Conservation (phyloP, 2,797 vertebrate genomes). For the Limosa lapponica region DNA sequence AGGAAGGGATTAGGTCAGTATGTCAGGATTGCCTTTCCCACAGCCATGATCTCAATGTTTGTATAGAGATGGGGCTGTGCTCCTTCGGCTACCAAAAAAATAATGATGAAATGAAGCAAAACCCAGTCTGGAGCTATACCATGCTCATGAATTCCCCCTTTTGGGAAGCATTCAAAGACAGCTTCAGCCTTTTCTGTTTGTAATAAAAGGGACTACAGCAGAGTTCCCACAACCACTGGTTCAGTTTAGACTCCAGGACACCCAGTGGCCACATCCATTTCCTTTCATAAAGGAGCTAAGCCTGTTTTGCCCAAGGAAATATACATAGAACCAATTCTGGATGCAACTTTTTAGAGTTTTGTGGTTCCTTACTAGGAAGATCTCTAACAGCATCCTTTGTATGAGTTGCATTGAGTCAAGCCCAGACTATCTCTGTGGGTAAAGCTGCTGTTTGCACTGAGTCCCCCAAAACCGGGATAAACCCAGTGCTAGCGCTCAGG, state of each 20-base stretch:
- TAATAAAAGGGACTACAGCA: neutral
- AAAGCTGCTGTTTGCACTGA: neutral
- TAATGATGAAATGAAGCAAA: rapidly evolving
- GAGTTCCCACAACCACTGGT: neutral
- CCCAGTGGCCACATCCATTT: neutral
- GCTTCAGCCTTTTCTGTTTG: neutral
- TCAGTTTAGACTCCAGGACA: neutral
- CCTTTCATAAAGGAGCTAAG: neutral
- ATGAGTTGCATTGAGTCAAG: neutral
- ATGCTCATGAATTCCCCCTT: neutral
- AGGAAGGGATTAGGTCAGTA: neutral
- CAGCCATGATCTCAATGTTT: rapidly evolving
- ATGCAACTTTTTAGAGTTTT: neutral
- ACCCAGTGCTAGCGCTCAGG: rapidly evolving
- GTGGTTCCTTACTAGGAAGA: rapidly evolving
- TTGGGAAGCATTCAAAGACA: neutral
- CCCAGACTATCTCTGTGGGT: neutral
- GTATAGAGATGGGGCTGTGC: rapidly evolving
- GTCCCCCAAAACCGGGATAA: neutral
- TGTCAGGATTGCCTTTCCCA: neutral
- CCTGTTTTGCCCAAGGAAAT: neutral
- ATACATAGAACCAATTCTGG: neutral
- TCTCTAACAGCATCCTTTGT: neutral
- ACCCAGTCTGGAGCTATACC: neutral
- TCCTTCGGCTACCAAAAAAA: neutral